A percentile compares a stretch with the other conserved stretches of the same genome.
These are phyloP conservation scores for Cylas formicarius DNA, from an alignment of 1,140 invertebrate species.

Conservation along the genomic window DNA sequence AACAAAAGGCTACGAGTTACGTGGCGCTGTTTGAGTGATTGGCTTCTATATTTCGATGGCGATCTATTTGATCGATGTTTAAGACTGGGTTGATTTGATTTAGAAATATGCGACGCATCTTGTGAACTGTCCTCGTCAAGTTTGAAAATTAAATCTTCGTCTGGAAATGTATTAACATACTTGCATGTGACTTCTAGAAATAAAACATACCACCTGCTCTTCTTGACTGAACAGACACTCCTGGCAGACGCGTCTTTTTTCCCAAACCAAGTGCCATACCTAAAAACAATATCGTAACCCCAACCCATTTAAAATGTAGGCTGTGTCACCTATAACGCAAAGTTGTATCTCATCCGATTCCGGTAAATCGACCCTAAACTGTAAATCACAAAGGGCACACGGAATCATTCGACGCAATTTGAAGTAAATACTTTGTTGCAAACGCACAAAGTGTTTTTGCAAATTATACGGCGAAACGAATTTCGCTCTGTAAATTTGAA, in stretches of 20 bases:
- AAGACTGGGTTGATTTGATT: slow-evolving; percentile 21
- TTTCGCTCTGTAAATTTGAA: slow-evolving; percentile 71
- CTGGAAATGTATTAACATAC: slow-evolving; percentile 27
- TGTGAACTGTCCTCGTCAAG: slow-evolving; percentile 60
- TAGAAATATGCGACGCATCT: slow-evolving; percentile 21
- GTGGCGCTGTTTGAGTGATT: slow-evolving; percentile 33
- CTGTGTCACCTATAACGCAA: slow-evolving; percentile 54
- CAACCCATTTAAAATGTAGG: neutral
- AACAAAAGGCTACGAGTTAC: slow-evolving; percentile 30
- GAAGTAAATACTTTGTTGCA: slow-evolving; percentile 71
- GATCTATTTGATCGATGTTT: slow-evolving; percentile 31
- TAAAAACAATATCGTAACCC: slow-evolving; percentile 26
- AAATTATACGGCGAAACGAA: slow-evolving; percentile 60
- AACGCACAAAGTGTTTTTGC: slow-evolving; percentile 46
- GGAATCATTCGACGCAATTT: slow-evolving; percentile 78
- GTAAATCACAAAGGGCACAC: slow-evolving; percentile 70
- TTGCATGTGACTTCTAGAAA: neutral
- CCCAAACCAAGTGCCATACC: slow-evolving; percentile 68
- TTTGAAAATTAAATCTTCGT: slow-evolving; percentile 60
- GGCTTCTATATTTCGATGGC: slow-evolving; percentile 27
- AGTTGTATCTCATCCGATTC: slow-evolving; percentile 88
- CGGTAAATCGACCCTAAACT: slow-evolving; percentile 72
- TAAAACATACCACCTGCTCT: slow-evolving; percentile 9
- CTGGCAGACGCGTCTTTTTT: slow-evolving; percentile 44
- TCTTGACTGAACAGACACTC: slow-evolving; percentile 1